A percentile compares a stretch with the other conserved stretches of the same genome.
Conservation (phyloP, 2,888 invertebrate genomes). For the Eulithis prunata region DNA sequence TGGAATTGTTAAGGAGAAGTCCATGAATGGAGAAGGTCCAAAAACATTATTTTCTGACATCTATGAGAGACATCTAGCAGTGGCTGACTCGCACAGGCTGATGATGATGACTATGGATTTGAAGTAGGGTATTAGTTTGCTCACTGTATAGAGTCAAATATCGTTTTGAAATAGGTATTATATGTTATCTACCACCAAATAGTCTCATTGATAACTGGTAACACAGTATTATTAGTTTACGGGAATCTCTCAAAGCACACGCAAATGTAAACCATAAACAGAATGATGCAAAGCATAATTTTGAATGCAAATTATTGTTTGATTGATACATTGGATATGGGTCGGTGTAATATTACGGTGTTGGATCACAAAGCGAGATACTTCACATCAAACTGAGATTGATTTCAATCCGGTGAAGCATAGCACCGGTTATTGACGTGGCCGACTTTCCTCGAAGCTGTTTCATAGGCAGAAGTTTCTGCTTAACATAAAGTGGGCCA, state of each 20-base stretch:
- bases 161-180: not conserved
- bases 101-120: no score
- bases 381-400: conserved; percentile 13
- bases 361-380: conserved; percentile 14
- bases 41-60: no score
- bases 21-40: no score
- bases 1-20: not conserved
- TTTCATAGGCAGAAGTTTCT: no score
- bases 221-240: not conserved
- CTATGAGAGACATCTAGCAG: no score
- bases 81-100: no score
- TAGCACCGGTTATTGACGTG: not conserved
- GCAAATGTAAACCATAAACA: not conserved
- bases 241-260: not conserved
- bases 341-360: conserved; percentile 3
- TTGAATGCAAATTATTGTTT: not conserved
- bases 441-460: no score
- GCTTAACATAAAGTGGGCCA: no score
- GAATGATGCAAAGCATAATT: not conserved
- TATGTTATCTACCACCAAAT: not conserved
- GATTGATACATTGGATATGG: conserved; percentile 6
- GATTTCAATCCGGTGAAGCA: conserved; percentile 3
- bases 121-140: no score
- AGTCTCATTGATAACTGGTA: not conserved
- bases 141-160: no score